A percentile compares a stretch with the other conserved stretches of the same genome.
Conservation (phyloP, 2,888 invertebrate genomes). For the Cephus nigrinus region DNA sequence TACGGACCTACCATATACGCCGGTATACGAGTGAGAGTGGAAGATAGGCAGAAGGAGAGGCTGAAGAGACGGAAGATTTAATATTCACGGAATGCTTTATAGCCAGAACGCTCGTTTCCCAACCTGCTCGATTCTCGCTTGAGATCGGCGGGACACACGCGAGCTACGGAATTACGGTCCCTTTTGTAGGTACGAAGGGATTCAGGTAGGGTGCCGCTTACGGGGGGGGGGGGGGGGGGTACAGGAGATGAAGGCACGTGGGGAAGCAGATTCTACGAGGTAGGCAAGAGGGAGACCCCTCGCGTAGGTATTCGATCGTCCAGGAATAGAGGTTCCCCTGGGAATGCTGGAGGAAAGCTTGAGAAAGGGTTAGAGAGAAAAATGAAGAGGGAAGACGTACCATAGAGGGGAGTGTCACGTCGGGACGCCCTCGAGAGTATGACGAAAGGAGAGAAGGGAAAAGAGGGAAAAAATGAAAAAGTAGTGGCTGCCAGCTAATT, state of each 20-base stretch:
- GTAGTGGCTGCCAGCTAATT: background rate
- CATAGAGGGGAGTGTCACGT: background rate
- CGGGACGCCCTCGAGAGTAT: background rate
- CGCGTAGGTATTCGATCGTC: background rate
- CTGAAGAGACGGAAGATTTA: background rate
- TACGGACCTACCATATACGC: background rate
- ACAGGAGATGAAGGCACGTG: background rate
- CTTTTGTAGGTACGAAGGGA: background rate
- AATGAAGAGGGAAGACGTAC: background rate
- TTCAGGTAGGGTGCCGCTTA: background rate
- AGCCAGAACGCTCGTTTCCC: background rate
- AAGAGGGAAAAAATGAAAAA: background rate
- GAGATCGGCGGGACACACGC: background rate
- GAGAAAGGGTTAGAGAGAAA: background rate
- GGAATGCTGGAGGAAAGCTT: background rate
- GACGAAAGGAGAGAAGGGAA: background rate
- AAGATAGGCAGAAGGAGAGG: conserved; percentile 3
- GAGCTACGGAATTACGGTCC: background rate
- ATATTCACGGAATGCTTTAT: conserved; percentile 8
- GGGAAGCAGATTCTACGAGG: background rate
- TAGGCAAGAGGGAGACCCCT: background rate
- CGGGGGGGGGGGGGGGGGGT: background rate
- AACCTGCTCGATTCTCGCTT: background rate
- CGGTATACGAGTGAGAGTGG: background rate
- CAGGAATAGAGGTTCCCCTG: background rate